These are phyloP conservation scores for Enhydra lutris DNA, from an alignment of 2,113 vertebrate genomes.

Conservation along the genomic window DNA sequence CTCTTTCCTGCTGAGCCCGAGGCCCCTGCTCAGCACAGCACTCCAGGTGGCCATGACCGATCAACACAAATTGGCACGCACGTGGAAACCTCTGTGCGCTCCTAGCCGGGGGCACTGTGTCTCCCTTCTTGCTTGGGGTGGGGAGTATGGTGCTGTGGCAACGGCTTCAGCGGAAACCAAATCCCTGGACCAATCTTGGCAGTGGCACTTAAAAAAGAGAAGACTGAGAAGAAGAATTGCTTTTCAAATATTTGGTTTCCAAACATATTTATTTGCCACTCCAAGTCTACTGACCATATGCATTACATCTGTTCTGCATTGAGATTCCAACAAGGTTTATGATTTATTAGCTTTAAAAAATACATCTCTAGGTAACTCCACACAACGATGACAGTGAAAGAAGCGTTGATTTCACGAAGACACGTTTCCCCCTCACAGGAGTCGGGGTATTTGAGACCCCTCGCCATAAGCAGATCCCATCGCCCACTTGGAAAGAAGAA, in stretches of 20 bases:
- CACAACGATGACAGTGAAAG: not conserved
- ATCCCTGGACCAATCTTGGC: slow-evolving; percentile 65
- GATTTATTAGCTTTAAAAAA: slow-evolving; percentile 66
- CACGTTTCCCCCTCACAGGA: not conserved
- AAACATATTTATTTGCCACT: slow-evolving; percentile 75
- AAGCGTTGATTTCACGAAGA: not conserved
- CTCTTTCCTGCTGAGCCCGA: not conserved
- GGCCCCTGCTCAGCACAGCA: not conserved
- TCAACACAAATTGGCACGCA: not conserved
- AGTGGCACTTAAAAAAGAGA: slow-evolving; percentile 39
- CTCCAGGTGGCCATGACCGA: not conserved
- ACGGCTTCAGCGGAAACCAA: slow-evolving; percentile 30
- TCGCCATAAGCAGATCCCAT: not conserved
- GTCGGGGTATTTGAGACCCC: not conserved
- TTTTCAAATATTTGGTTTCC: slow-evolving; percentile 76
- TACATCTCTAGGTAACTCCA: slow-evolving; percentile 22
- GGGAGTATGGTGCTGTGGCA: not conserved
- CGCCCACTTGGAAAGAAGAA: not conserved
- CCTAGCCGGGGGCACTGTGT: not conserved
- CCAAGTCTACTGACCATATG: slow-evolving; percentile 71
- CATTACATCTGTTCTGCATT: slow-evolving; percentile 70
- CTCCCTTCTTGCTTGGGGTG: not conserved
- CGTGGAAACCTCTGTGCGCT: not conserved
- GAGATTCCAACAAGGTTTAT: slow-evolving; percentile 58
- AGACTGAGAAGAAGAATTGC: slow-evolving; percentile 57